A percentile compares a stretch with the other conserved stretches of the same genome.
phyloP scores from a whole-genome alignment of 2,113 vertebrate genomes.

The Phaetusa simplex region DNA sequence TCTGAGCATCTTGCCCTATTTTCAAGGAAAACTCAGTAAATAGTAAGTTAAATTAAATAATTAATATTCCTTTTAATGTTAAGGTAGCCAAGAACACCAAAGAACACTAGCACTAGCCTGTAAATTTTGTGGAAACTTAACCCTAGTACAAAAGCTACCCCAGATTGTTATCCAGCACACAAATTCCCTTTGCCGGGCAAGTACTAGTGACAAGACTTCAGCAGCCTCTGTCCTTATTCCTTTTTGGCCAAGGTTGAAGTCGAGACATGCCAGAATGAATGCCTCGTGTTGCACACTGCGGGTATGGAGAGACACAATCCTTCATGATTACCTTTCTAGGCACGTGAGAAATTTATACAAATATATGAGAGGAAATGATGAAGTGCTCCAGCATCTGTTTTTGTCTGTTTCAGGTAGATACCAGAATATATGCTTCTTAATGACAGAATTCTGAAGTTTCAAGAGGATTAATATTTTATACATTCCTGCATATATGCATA shows the following conservation, averaged over 20 bases:
- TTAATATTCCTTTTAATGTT: not conserved
- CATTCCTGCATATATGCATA: not conserved
- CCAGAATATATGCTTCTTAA: not conserved
- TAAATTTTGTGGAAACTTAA: not conserved
- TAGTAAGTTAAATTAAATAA: not conserved
- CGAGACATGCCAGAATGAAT: not conserved
- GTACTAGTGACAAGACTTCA: not conserved
- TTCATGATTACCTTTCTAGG: rapidly evolving
- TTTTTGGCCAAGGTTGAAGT: not conserved
- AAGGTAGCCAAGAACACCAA: not conserved
- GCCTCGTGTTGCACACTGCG: not conserved
- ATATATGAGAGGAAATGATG: not conserved
- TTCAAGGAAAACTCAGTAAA: not conserved
- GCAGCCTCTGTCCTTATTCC: not conserved
- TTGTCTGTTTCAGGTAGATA: not conserved
- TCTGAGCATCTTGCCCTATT: not conserved
- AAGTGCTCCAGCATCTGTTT: not conserved
- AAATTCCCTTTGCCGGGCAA: not conserved
- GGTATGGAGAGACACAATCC: not conserved
- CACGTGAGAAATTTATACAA: not conserved
- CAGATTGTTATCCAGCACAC: not conserved
- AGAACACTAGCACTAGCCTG: not conserved
- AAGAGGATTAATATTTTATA: not conserved
- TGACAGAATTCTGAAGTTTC: not conserved
- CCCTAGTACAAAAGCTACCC: not conserved